Percentiles rank a stretch among this genome's conserved stretches.
Evolutionary conservation across 2,113 vertebrate genomes (phyloP).

Genomic region (Mionectes macconnelli): DNA sequence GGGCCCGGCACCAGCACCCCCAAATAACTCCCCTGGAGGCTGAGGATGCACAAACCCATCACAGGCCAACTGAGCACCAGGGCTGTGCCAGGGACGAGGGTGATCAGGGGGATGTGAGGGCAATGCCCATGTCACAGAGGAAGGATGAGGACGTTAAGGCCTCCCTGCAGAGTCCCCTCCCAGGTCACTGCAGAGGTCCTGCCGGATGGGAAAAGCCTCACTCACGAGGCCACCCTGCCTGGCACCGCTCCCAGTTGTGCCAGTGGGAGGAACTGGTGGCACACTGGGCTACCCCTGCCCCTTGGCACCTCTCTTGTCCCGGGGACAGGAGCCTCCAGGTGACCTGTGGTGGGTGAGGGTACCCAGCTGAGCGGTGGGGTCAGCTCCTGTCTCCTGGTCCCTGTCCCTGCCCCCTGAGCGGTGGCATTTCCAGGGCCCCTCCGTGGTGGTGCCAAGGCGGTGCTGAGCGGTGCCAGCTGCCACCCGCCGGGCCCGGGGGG

Average conservation of each 20-base stretch:
- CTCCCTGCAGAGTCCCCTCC: background rate
- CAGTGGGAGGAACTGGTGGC: background rate
- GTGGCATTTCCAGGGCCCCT: background rate
- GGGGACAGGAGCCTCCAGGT: background rate
- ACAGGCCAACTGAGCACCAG: background rate
- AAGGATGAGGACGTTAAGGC: background rate
- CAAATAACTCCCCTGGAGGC: background rate
- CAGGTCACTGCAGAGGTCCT: background rate
- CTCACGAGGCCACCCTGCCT: background rate
- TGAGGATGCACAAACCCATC: background rate
- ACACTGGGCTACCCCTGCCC: background rate
- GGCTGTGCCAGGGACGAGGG: background rate
- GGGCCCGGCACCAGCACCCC: background rate
- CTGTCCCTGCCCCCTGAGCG: rapidly evolving
- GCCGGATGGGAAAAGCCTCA: rapidly evolving
- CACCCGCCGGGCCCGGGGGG: background rate
- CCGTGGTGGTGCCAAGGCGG: rapidly evolving
- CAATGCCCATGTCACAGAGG: rapidly evolving
- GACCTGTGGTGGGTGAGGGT: rapidly evolving
- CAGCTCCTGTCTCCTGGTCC: rapidly evolving
- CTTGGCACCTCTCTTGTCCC: background rate
- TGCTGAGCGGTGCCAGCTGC: background rate
- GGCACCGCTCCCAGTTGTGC: rapidly evolving
- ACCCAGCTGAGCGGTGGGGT: background rate
- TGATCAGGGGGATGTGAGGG: background rate